Evolutionary conservation across 2,888 invertebrate genomes (phyloP).

Genomic region (Cataglyphis cursor): DNA sequence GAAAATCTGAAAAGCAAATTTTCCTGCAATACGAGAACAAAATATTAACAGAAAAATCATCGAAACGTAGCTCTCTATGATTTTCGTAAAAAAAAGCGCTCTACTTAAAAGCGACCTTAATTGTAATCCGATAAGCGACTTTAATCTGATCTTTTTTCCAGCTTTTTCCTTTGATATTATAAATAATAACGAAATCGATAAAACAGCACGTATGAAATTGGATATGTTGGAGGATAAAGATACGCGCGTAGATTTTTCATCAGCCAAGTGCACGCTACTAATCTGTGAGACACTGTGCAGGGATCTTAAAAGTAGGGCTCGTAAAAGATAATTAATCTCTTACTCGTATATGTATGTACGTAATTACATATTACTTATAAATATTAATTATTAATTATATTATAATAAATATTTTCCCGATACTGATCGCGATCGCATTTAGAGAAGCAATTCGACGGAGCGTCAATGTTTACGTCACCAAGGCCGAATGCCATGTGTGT

Average conservation of each 20-base stretch:
- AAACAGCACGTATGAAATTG: neutral
- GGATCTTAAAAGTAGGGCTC: conserved; percentile 37
- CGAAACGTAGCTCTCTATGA: neutral
- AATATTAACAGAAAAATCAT: conserved; percentile 22
- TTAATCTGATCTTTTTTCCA: conserved; percentile 1
- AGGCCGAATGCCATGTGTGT: too few species aligned
- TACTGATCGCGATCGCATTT: too few species aligned
- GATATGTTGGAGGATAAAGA: neutral
- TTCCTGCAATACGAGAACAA: conserved; percentile 7
- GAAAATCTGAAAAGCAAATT: conserved; percentile 15
- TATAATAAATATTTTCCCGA: too few species aligned
- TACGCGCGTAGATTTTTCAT: neutral
- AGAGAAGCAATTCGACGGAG: too few species aligned
- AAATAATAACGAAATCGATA: conserved; percentile 18
- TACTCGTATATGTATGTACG: neutral
- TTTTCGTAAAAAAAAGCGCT: conserved; percentile 14
- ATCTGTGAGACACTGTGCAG: neutral
- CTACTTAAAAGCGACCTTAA: conserved; percentile 9
- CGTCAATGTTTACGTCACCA: too few species aligned
- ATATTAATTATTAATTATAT: too few species aligned
- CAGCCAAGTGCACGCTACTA: neutral
- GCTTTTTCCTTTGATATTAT: neutral
- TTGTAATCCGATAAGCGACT: conserved; percentile 14
- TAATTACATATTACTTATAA: too few species aligned
- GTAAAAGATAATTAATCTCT: conserved; percentile 50